phyloP scores from a whole-genome alignment of 2,113 vertebrate species.

The Orientallactaga bullata region DNA sequence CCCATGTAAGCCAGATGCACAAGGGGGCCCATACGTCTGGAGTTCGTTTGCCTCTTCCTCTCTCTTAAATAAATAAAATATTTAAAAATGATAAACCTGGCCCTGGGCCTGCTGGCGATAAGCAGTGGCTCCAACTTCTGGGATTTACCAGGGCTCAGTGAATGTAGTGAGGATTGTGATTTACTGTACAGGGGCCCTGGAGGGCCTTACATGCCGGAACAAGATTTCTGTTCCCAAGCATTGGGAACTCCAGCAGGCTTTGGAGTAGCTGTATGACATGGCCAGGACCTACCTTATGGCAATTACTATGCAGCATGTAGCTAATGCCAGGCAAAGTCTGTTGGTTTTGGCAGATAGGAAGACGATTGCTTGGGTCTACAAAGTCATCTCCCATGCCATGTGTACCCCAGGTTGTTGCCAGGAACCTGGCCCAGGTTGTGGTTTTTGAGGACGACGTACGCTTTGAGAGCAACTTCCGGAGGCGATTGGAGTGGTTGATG shows the following conservation, averaged over 20 bases:
- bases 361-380: neutral
- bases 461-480: slow-evolving; percentile 94
- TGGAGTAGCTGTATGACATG: fast-evolving
- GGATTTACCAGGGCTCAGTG: fast-evolving
- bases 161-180: neutral
- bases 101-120: neutral
- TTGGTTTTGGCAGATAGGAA: neutral
- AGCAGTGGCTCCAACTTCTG: neutral
- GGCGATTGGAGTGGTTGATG: slow-evolving; percentile 90
- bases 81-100: neutral
- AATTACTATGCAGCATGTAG: neutral
- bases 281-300: neutral
- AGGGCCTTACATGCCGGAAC: neutral
- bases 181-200: neutral
- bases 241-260: neutral
- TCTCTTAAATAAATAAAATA: too few relatives aligned
- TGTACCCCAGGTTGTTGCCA: slow-evolving; percentile 89
- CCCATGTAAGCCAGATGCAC: too few relatives aligned
- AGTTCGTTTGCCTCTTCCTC: too few relatives aligned
- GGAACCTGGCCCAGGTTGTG: slow-evolving; percentile 90
- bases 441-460: slow-evolving; percentile 96
- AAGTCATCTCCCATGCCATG: fast-evolving
- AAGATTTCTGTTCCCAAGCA: neutral
- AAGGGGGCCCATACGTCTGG: too few relatives aligned
- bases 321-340: neutral